Base-by-base conservation (phyloP, 35 echinoderm and acorn worm species). In the Ophiothrix spiculata region DNA sequence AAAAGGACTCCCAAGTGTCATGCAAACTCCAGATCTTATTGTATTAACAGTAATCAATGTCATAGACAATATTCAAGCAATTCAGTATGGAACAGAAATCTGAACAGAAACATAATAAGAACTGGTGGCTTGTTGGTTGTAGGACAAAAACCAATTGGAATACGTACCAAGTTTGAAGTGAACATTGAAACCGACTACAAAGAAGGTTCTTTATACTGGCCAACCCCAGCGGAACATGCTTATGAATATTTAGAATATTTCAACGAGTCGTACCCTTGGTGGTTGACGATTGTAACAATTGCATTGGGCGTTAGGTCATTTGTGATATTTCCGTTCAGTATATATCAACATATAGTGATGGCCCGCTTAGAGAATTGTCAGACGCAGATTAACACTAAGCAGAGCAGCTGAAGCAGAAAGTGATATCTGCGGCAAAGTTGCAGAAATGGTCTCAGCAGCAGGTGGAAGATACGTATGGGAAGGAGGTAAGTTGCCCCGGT, bases 201-300 rank as follows among this genome's bases (percentile, higher is more conserved):
- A 64, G 13, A 32, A n/a, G 11, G 39, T 19, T 0, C 1, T 31
- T 25, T 75, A 4, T 98, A 94, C 82, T 49, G 94, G 35, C 95
- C 95, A 39, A 86, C 92, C 1, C 91, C 91, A 6, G 89, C 81
- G 23, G 95, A 98, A 83, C 77, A 34, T 32, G 81, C 56, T 28
- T 98, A 98, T 76, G 95, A 98, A 85, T 75, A 85, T 31, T 74
- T 98, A 32, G 95, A 98, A 40, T 84, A 91, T 69, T 56, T 94
- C 14, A 88, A 98, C 40, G 86, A 94, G 33, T 42, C 37, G 13
- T 79, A 56, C 1, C 88, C 95, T 0, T 98, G 95, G 95, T 98
- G 95, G 91, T 77, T 98, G 77, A 87, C 91, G 11, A 98, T 98
- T 10, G 42, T 93, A 1, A 75, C 84, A 32, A 36, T 89, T 45